Percentiles rank a stretch among this genome's conserved stretches.
These are phyloP conservation scores for Myzus persicae DNA, from an alignment of 1,140 invertebrate species.

Conservation along the genomic window DNA sequence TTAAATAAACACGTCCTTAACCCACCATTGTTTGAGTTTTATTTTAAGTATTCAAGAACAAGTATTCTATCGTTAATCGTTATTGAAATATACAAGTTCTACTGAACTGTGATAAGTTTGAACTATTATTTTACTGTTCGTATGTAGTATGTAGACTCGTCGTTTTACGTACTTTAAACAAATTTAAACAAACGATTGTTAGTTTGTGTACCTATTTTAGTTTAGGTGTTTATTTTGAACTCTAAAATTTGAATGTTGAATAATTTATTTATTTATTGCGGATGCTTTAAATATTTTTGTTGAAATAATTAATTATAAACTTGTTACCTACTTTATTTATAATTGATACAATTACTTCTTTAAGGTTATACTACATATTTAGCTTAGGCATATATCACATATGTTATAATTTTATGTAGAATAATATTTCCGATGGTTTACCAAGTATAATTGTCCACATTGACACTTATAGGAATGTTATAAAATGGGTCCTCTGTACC, in stretches of 20 bases:
- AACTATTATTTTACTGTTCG: not conserved
- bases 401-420: not conserved
- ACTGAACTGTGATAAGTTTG: not conserved
- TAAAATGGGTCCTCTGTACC: not conserved
- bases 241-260: not conserved
- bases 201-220: not conserved
- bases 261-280: not conserved
- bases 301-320: not conserved
- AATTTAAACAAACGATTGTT: not conserved
- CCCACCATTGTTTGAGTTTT: not conserved
- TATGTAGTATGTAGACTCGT: not conserved
- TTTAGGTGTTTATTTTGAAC: not conserved
- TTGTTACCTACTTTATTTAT: not conserved
- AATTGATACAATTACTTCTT: not conserved
- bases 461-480: not conserved
- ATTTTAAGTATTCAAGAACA: slow-evolving; percentile 34
- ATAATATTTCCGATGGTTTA: not conserved
- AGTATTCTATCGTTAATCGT: not conserved
- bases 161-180: not conserved
- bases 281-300: not conserved
- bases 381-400: no score
- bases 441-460: not conserved
- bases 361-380: no score
- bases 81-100: not conserved
- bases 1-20: slow-evolving; percentile 22